Conservation (phyloP, 1,140 invertebrate genomes). For the Ridgeia piscesae region DNA sequence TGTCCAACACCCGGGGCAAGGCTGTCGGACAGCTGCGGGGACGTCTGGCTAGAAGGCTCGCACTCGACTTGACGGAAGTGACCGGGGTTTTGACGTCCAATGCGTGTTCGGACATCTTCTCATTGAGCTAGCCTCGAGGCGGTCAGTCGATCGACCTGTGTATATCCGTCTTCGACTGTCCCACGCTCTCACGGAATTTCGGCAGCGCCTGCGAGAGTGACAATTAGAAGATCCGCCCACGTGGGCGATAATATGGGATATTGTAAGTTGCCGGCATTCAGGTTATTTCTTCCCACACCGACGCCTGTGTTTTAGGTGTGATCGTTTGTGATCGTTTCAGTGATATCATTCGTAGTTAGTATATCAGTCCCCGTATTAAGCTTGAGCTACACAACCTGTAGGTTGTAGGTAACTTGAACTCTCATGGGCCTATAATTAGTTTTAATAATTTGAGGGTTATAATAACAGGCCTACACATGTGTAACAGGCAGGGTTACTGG, state of each 20-base stretch:
- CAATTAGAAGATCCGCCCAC: neutral
- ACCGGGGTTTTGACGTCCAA: neutral
- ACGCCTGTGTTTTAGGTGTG: neutral
- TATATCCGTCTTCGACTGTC: neutral
- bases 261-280: neutral
- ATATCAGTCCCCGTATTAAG: neutral
- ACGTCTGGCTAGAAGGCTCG: neutral
- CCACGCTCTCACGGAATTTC: neutral
- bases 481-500: too few species aligned
- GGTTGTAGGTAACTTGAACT: neutral
- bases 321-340: too few species aligned
- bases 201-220: neutral
- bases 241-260: neutral
- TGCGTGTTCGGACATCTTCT: neutral
- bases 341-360: neutral
- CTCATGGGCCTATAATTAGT: neutral
- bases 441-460: neutral
- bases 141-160: neutral
- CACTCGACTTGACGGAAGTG: neutral
- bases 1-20: neutral
- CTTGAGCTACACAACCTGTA: neutral
- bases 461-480: neutral
- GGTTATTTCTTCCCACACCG: too few species aligned
- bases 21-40: neutral
- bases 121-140: neutral